These are phyloP conservation scores for Paratilapia polleni DNA, from an alignment of 2,113 vertebrate genomes.

Conservation along the genomic window DNA sequence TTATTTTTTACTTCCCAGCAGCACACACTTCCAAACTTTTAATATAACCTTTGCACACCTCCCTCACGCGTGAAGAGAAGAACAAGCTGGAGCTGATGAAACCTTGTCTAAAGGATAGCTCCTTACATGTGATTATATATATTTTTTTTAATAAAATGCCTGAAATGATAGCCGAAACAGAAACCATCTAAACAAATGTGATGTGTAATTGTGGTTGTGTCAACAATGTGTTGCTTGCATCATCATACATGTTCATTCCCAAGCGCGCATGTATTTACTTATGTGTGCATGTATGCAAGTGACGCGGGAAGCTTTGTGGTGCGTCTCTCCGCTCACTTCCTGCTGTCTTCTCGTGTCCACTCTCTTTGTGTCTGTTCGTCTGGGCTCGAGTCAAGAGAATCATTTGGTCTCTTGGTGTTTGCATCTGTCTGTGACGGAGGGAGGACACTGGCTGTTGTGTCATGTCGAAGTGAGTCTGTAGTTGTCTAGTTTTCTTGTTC, in stretches of 20 bases:
- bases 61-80: not conserved
- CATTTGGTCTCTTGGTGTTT: not conserved
- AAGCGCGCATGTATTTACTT: not conserved
- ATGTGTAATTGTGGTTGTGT: not conserved
- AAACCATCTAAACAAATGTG: not conserved
- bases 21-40: not conserved
- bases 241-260: slow-evolving; percentile 5
- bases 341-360: slow-evolving; percentile 31
- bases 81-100: not conserved
- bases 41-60: slow-evolving; percentile 20
- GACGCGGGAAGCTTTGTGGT: slow-evolving; percentile 26
- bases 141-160: not conserved
- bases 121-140: not conserved
- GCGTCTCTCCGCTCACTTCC: slow-evolving; percentile 36
- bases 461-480: slow-evolving; percentile 34
- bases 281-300: not conserved
- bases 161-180: not conserved
- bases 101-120: not conserved
- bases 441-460: not conserved
- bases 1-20: slow-evolving; percentile 15
- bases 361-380: not conserved
- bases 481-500: not conserved
- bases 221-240: slow-evolving; percentile 30
- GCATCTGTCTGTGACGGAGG: not conserved
- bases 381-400: not conserved